These are phyloP conservation scores for Leptinotarsa undecemlineata DNA, from an alignment of 1,140 invertebrate species.

Conservation along the genomic window DNA sequence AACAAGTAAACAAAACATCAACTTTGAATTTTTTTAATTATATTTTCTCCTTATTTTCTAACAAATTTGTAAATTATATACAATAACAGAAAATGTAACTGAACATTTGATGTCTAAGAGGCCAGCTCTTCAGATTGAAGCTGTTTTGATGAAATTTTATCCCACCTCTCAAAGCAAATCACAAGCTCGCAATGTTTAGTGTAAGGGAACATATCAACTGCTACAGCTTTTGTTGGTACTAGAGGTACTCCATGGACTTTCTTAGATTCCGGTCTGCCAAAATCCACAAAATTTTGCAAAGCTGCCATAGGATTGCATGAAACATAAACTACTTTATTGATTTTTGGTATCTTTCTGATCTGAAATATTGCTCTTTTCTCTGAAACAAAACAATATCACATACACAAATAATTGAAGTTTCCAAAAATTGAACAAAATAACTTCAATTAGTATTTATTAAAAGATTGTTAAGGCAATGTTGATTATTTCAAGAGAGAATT, in stretches of 20 bases:
- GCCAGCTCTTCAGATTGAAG: not conserved
- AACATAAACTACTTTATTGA: constrained; percentile 86
- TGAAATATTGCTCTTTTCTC: constrained; percentile 80
- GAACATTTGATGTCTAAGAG: not conserved
- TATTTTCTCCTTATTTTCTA: too few species aligned
- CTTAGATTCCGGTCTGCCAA: constrained; percentile 78
- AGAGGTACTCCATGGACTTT: constrained; percentile 81
- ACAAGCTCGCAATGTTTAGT: constrained; percentile 89
- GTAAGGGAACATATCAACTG: constrained; percentile 94
- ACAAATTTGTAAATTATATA: too few species aligned
- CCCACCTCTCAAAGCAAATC: constrained; percentile 75
- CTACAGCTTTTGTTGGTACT: constrained; percentile 75
- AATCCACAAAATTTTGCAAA: constrained; percentile 87
- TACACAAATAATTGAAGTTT: too few species aligned
- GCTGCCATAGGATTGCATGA: constrained; percentile 88
- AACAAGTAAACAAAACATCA: too few species aligned
- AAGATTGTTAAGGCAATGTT: too few species aligned
- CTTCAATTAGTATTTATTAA: too few species aligned
- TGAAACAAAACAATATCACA: constrained; percentile 51
- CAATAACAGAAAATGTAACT: too few species aligned
- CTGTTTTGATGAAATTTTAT: constrained; percentile 31
- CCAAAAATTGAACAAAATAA: too few species aligned
- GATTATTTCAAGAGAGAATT: too few species aligned
- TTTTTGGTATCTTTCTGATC: constrained; percentile 72
- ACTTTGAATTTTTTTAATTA: too few species aligned